A percentile compares a stretch with the other conserved stretches of the same genome.
phyloP scores from a whole-genome alignment of 2,888 invertebrate genomes.

The Chalcis sispes region DNA sequence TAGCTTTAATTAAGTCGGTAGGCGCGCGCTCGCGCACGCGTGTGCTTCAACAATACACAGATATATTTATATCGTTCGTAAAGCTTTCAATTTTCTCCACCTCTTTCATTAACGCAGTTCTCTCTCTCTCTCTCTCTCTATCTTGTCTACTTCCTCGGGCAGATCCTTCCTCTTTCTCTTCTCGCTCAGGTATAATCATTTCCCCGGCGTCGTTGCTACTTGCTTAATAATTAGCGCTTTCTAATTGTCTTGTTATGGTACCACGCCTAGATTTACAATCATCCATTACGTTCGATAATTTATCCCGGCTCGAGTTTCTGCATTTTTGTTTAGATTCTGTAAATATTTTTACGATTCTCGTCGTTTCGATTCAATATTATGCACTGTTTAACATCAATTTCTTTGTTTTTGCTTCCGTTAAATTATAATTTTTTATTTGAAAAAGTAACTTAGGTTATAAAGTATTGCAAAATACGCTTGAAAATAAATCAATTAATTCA shows the following conservation, averaged over 20 bases:
- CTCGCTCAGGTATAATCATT: constrained; percentile 45
- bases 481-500: no score
- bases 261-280: constrained; percentile 19
- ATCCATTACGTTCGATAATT: constrained; percentile 32
- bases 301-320: no score
- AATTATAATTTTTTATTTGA: no score
- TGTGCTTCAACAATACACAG: constrained; percentile 67
- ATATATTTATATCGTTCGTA: constrained; percentile 69
- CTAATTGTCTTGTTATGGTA: constrained; percentile 55
- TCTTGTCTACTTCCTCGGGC: constrained; percentile 18
- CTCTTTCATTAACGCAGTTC: constrained; percentile 55
- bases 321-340: no score
- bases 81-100: constrained; percentile 64
- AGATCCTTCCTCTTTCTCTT: not conserved
- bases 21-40: constrained; percentile 55
- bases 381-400: no score
- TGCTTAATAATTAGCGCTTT: constrained; percentile 53
- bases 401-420: no score
- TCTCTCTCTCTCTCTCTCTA: constrained; percentile 24
- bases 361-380: no score
- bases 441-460: no score
- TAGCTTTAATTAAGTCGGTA: constrained; percentile 73
- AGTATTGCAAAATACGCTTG: no score
- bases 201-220: constrained; percentile 14
- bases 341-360: no score